Percentiles rank a stretch among this genome's conserved stretches.
These are phyloP conservation scores for Tetropium fuscum DNA, from an alignment of 2,888 invertebrate genomes.

Conservation along the genomic window DNA sequence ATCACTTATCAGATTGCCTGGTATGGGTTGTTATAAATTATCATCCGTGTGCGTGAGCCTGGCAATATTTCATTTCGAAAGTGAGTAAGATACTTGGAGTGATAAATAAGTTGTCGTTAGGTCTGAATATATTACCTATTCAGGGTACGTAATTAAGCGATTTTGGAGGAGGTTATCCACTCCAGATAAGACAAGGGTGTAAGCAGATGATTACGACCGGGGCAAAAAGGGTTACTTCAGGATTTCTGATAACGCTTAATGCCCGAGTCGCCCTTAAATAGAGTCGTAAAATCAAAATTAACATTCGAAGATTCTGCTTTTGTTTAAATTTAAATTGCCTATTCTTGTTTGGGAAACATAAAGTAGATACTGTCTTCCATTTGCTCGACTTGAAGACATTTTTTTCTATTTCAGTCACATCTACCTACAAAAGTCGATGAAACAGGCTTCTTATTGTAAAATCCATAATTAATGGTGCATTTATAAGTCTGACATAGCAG, in stretches of 20 bases:
- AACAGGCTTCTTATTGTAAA: slow-evolving; percentile 26
- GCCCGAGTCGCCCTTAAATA: neutral
- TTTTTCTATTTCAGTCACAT: slow-evolving; percentile 25
- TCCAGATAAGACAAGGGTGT: slow-evolving; percentile 35
- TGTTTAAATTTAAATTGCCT: slow-evolving; percentile 35
- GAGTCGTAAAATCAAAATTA: slow-evolving; percentile 14
- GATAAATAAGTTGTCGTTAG: slow-evolving; percentile 56
- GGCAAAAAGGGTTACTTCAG: slow-evolving; percentile 22
- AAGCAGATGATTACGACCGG: neutral
- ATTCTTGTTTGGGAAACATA: slow-evolving; percentile 25
- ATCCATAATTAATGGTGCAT: slow-evolving; percentile 35
- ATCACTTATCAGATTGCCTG: slow-evolving; percentile 35
- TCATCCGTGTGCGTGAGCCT: slow-evolving; percentile 31
- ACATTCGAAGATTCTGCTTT: slow-evolving; percentile 7
- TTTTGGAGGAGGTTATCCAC: slow-evolving; percentile 46
- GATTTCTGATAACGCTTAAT: slow-evolving; percentile 13
- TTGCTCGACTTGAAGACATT: slow-evolving; percentile 27
- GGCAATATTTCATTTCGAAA: slow-evolving; percentile 36
- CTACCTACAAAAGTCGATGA: slow-evolving; percentile 14
- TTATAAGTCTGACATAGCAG: no score
- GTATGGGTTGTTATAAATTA: slow-evolving; percentile 36
- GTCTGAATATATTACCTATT: slow-evolving; percentile 50
- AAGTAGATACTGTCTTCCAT: slow-evolving; percentile 27
- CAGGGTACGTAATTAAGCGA: slow-evolving; percentile 51
- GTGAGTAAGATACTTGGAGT: slow-evolving; percentile 47